Evolutionary conservation across 2,888 invertebrate genomes (phyloP), one percentile per base, ranked within the genome.

Genomic region (Pherbina coryleti): DNA sequence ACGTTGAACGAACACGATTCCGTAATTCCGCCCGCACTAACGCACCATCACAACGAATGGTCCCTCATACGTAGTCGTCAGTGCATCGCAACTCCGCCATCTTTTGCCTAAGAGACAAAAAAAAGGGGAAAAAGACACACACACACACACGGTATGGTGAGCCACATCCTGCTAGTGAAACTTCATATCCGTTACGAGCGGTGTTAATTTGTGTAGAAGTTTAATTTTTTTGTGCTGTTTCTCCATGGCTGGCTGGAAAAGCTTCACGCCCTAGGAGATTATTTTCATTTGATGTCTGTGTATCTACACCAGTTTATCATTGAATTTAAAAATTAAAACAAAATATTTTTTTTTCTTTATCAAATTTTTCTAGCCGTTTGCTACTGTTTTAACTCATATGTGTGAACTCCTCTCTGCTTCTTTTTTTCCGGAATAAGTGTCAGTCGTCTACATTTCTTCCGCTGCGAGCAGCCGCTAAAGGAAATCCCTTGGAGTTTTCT

Each of bases 121-220:
- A 5, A 31, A 5, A 31, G 5, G 44, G 14, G 14, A 1, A 44
- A 7, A 14, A 44, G 14, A 44, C 11, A 44, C 37, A 25, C 37
- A 60, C 60, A 60, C 19, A 25, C 5, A 19, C 3, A 4, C 14
- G 25, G 44, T 5, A 37, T 37, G 44, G 44, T 44, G 11, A 1
- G 11, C 22, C 72, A 19, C 34, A 14, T 31, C 72, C 55, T 57
- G 72, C 22, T 14, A 34, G 19, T 72, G 9, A 28, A 31, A 57
- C 22, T 22, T 79, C 73, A 79, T 74, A 70, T 79, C 76, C 79
- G 79, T 60, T 74, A 73, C 60, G 55, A 64, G 44, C 31, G 11
- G n/a, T 67, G 22, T 11, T 57, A 71, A 34, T 69, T 57, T 57
- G 44, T 17, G 60, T 25, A 60, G 37, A 72, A 34, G 14, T 22